Evolutionary conservation across 1,140 invertebrate species (phyloP).

Genomic region (Euwallacea similis): DNA sequence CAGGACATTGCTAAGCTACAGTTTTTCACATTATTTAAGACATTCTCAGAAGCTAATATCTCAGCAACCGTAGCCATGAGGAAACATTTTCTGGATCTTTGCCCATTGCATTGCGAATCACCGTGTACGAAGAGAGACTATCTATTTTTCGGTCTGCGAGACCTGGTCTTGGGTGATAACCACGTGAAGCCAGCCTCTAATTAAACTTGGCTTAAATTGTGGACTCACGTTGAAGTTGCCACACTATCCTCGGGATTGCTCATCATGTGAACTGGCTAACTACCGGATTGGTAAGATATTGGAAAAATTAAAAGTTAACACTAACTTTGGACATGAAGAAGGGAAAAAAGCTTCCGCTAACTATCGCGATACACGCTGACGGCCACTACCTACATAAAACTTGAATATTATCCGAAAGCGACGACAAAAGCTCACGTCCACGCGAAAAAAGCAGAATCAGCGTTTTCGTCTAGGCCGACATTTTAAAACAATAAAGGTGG

Average conservation of each 20-base stretch:
- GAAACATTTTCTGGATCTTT: background rate
- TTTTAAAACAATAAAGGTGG: conserved; percentile 32
- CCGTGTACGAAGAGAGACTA: too few relatives aligned
- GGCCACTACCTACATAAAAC: conserved; percentile 20
- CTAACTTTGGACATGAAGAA: conserved; percentile 5
- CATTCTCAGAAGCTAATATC: background rate
- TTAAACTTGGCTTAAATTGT: background rate
- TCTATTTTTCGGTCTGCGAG: background rate
- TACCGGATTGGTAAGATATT: background rate
- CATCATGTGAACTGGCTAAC: background rate
- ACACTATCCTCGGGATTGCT: conserved; percentile 3
- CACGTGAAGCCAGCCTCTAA: background rate
- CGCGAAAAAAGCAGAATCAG: conserved; percentile 29
- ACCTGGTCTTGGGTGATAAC: background rate
- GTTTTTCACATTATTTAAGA: background rate
- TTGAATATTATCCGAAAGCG: conserved; percentile 28
- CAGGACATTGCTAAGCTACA: too few relatives aligned
- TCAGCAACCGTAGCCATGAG: background rate
- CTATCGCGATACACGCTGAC: conserved; percentile 26
- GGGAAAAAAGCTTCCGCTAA: conserved; percentile 13
- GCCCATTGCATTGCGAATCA: too few relatives aligned
- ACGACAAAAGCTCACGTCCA: conserved; percentile 37
- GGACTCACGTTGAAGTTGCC: conserved; percentile 26
- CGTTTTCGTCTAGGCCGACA: conserved; percentile 27
- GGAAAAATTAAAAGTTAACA: conserved; percentile 7